Base-by-base conservation (phyloP, 2,888 invertebrate species). In the Cryptus viduatorius region DNA sequence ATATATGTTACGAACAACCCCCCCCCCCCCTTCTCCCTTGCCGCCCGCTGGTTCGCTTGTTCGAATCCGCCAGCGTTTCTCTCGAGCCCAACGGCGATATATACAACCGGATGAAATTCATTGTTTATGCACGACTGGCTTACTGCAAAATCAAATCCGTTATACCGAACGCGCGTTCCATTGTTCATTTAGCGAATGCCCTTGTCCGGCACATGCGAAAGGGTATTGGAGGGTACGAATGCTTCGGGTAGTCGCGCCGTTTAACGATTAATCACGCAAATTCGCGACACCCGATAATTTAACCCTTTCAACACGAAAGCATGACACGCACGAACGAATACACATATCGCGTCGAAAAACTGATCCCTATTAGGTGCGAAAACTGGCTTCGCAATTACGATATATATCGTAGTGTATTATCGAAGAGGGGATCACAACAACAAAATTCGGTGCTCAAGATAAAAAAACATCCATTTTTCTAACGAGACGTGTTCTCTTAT, bases 111-210 rank as follows among this genome's bases (percentile, higher is more conserved):
- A 61, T 68, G 67, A 73, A 75, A 67, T 68, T 75, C 80, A 67
- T 48, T 42, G 73, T 80, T 75, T 37, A 75, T 73, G 73, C 75
- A 42, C 73, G 56, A 67, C 73, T 67, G 80, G 59, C 59, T 80
- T 68, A 68, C 80, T 65, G 48, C 44, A 46, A 65, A 72, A 73
- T 69, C 76, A 24, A 82, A 76, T 82, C 64, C 64, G 64, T 50
- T 71, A 42, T 75, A 69, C 59, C 69, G 71, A 50, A 61, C 42
- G 42, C n/a, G 48, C n/a, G 48, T 31, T 72, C 79, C 78, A 81
- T 85, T 85, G 82, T 85, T 86, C 83, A 85, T 85, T 85, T 69
- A 75, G 78, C 71, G 71, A 37, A 69, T 83, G 79, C 67, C 37
- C 37, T 79, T 61, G 78, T 75, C 72, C 19, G 61, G 64, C 59